Conservation (phyloP, 2,888 invertebrate species). For the Pemphredon lugubris region DNA sequence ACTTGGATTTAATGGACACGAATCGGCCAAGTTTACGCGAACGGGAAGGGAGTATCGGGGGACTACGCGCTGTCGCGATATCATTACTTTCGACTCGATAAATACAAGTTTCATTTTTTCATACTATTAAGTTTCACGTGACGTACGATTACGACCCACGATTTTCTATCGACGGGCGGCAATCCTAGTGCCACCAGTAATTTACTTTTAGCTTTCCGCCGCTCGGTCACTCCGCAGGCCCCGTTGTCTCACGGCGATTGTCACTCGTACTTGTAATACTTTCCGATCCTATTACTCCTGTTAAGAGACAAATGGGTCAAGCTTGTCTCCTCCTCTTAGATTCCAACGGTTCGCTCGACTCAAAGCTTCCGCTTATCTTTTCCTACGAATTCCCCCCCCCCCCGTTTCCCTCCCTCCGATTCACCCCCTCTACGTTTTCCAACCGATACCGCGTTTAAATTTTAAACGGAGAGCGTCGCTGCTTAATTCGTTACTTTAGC, state of each 20-base stretch:
- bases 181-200: constrained; percentile 46
- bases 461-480: too few relatives aligned
- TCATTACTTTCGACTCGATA: constrained; percentile 8
- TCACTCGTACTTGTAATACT: constrained; percentile 66
- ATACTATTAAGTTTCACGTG: too few relatives aligned
- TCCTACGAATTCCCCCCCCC: constrained; percentile 9
- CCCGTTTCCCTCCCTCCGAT: neutral
- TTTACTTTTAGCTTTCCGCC: constrained; percentile 51
- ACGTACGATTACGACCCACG: too few relatives aligned
- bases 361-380: constrained; percentile 36
- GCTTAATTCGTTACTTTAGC: constrained; percentile 7
- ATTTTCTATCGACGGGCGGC: constrained; percentile 40
- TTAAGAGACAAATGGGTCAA: constrained; percentile 73
- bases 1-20: too few relatives aligned
- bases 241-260: constrained; percentile 71
- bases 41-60: too few relatives aligned
- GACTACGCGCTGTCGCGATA: too few relatives aligned
- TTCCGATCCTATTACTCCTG: constrained; percentile 70
- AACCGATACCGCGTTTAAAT: too few relatives aligned
- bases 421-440: neutral
- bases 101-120: constrained; percentile 22
- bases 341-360: constrained; percentile 48
- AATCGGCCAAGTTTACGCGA: too few relatives aligned
- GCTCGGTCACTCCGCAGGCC: constrained; percentile 42
- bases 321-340: constrained; percentile 50